Evolutionary conservation across 1,140 invertebrate species (phyloP).

Genomic region (Hypothenemus hampei): DNA sequence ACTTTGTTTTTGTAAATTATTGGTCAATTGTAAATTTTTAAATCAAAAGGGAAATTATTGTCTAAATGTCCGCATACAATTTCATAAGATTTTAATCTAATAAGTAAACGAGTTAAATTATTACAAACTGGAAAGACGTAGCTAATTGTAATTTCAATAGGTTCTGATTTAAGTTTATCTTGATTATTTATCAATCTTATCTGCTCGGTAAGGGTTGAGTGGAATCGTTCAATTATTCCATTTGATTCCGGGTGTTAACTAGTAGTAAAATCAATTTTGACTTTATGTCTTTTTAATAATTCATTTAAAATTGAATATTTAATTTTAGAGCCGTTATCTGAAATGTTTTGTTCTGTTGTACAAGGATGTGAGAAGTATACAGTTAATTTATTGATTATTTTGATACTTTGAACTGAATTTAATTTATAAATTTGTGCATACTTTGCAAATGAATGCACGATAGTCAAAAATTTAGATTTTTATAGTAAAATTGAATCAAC

Average conservation of each 20-base stretch:
- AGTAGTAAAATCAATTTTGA: neutral
- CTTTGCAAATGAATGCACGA: too few relatives aligned
- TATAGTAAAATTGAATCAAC: too few relatives aligned
- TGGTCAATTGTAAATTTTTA: too few relatives aligned
- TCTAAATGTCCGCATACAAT: too few relatives aligned
- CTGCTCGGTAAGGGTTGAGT: neutral
- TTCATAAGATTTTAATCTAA: too few relatives aligned
- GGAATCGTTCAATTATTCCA: neutral
- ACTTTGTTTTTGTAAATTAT: too few relatives aligned
- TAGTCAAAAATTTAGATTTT: neutral
- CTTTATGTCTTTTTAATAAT: neutral
- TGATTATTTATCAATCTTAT: neutral
- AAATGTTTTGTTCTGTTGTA: neutral
- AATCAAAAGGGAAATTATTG: too few relatives aligned
- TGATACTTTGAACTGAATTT: neutral
- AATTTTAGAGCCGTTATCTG: neutral
- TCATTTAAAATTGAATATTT: neutral
- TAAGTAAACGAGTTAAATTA: too few relatives aligned
- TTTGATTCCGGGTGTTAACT: neutral
- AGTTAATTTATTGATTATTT: neutral
- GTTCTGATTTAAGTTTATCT: neutral
- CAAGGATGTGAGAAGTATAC: neutral
- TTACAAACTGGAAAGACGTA: too few relatives aligned
- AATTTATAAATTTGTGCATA: neutral
- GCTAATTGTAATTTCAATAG: too few relatives aligned